Base-by-base conservation (phyloP, 2,797 vertebrate genomes). In the Syngnathus rostellatus region DNA sequence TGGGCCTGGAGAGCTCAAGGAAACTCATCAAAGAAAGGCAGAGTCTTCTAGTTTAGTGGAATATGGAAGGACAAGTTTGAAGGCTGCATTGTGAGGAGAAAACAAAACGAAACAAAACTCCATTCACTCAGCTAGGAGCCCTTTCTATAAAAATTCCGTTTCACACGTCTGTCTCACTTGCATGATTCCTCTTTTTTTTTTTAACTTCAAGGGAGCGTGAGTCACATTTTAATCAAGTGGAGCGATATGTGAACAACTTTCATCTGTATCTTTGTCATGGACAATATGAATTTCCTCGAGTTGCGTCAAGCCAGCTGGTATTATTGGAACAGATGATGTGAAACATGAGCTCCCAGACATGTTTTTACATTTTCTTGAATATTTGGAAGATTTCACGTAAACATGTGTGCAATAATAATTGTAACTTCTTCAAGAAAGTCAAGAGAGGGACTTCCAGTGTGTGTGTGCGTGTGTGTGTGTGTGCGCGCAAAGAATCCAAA, bases 271-370 rank as follows among this genome's bases (percentile, higher is more conserved):
- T 19, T 67, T 83, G 75, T 81, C 63, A 81, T 77, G 72, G 68
- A 45, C 58, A 45, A 72, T 72, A 77, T 68, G 63, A 17, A 59
- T 86, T 87, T 71, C 85, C 73, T 9, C 54, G 39, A 40, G 64
- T 87, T 87, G 83, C 85, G 63, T 85, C 81, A 86, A 62, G 41
- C 41, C 5, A 62, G 41, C 11, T 6, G 9, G 4, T 45, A 16
- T 12, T 45, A 16, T 12, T 14, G 9, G 19, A 40, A 60, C 8
- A 59, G 14, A 39, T 11, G 37, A 39, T n/a, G 17, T 39, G 17
- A 39, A 19, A 19, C 37, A 39, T 17, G 17, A 2, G 17, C 16
- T 19, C 8, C 1, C 3, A 53, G 10, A 9, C 50, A 11, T 53
- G 8, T 60, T 60, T 60, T 21, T 19, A 12, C 8, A 39, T 59